Percentiles rank a stretch among this genome's conserved stretches.
phyloP scores from a whole-genome alignment of 1,140 invertebrate species.

The Zeugodacus cucurbitae region DNA sequence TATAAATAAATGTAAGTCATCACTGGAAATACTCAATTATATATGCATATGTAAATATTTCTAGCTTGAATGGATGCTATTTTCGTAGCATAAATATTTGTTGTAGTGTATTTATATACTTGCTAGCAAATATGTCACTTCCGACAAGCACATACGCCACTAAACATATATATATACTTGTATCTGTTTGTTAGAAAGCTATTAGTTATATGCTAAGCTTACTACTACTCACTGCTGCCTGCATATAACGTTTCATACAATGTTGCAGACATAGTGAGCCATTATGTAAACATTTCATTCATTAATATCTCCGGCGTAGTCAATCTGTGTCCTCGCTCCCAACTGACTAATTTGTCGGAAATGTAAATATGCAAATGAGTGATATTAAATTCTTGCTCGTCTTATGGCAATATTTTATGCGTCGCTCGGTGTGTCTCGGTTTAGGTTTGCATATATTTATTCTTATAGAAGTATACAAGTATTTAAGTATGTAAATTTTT shows the following conservation, averaged over 20 bases:
- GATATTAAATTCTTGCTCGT: not conserved
- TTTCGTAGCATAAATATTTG: not conserved
- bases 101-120: not conserved
- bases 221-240: not conserved
- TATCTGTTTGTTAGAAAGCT: not conserved
- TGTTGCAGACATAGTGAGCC: not conserved
- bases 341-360: not conserved
- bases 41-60: no score
- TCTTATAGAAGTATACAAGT: not conserved
- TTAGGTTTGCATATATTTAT: not conserved
- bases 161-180: not conserved
- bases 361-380: conserved; percentile 14
- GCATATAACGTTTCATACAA: no score
- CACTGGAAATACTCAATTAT: no score
- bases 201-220: not conserved
- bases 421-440: no score
- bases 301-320: not conserved
- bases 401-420: not conserved
- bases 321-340: not conserved
- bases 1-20: no score
- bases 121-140: not conserved
- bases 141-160: not conserved
- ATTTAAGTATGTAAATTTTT: not conserved
- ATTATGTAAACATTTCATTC: not conserved
- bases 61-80: not conserved